Percentiles rank a stretch among this genome's conserved stretches.
These are phyloP conservation scores for Dendronephthya gigantea DNA, from an alignment of 64 coral and sea anemone species.

Conservation along the genomic window DNA sequence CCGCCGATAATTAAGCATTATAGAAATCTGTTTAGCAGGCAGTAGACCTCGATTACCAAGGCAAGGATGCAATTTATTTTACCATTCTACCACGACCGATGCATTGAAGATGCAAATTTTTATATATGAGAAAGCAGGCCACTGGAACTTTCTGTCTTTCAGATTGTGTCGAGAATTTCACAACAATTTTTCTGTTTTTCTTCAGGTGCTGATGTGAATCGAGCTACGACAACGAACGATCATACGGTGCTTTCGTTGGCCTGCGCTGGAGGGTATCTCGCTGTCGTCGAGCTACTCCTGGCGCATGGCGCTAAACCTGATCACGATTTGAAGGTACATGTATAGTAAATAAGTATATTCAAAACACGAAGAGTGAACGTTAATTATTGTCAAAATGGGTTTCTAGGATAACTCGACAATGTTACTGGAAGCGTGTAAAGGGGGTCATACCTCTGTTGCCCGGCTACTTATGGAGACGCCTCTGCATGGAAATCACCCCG, in stretches of 20 bases:
- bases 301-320: constrained; percentile 89
- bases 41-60: no score
- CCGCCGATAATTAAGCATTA: no score
- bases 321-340: constrained; percentile 77
- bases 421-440: constrained; percentile 87
- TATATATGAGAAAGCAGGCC: no score
- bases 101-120: no score
- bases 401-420: constrained; percentile 88
- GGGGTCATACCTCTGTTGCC: constrained; percentile 83
- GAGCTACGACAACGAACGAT: constrained; percentile 79
- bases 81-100: no score
- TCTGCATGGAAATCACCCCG: constrained; percentile 45
- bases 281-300: constrained; percentile 87
- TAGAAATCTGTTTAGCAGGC: no score
- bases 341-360: no score
- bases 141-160: no score
- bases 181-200: not conserved
- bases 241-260: constrained; percentile 94
- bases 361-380: no score
- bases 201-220: constrained; percentile 84
- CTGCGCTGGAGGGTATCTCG: constrained; percentile 86
- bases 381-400: not conserved
- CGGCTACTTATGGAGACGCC: constrained; percentile 60
- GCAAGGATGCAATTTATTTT: no score
- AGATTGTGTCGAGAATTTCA: no score